Base-by-base conservation (phyloP, 2,888 invertebrate species). In the Drosophila nigricruria region DNA sequence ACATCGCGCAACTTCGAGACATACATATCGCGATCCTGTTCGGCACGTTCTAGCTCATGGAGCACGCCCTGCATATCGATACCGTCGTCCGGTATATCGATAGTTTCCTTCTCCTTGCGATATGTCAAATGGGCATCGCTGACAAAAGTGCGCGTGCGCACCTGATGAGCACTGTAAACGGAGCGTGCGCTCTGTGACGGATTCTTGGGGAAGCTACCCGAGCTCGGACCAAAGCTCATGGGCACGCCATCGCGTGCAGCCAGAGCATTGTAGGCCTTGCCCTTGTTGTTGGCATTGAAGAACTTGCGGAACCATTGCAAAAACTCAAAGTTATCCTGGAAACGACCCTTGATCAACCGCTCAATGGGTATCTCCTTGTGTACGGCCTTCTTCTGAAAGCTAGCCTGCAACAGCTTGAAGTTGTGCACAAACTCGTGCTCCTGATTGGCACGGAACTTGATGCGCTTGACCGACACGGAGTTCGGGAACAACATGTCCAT, bases 291-390 rank as follows among this genome's bases (percentile, higher is more conserved):
- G 65, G 77, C 80, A 18, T 56, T 47, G 25, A 73, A 80, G 25
- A 80, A 79, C 23, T 80, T 73, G 2, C 50, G 60, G 6, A 79
- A 77, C 98, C 98, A 98, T 94, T 98, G 98, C 89, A 98, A 96
- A 94, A 98, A 99, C 94, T 98, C 98, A 95, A 98, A 98, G 94
- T 99, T 98, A 94, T 98, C 98, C 95, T 98, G 98, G 94, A 98
- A 99, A 89, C 97, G 96, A 92, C 97, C 98, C 94, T 98, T 98
- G 93, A 98, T 96, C 94, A 99, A 95, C 34, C 76, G 79, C 71
- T 91, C 88, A 63, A 91, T 83, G 1, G 89, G 88, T 56, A 91
- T 84, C 40, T 86, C 86, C 88, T 77, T 79, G 2, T 9, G 18
- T 2, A 81, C 71, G 0, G n/a, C 12, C 25, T 54, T 47, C 47